phyloP scores from a whole-genome alignment of 1,140 invertebrate genomes.

The Araneus ventricosus region DNA sequence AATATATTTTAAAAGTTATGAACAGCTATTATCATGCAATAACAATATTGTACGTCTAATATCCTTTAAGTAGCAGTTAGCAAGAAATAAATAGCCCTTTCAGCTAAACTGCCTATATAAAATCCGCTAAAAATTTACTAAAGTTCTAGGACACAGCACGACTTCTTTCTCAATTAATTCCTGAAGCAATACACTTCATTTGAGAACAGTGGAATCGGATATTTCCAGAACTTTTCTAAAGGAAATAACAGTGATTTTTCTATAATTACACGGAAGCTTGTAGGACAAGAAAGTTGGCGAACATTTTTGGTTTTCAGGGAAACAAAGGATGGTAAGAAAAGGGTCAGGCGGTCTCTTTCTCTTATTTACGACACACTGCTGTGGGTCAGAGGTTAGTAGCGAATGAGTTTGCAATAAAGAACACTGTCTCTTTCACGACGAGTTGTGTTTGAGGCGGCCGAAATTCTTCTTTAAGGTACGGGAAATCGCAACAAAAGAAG shows the following conservation, averaged over 20 bases:
- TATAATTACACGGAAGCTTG: neutral
- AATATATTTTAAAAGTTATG: no score
- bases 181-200: neutral
- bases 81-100: neutral
- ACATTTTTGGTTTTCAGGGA: constrained; percentile 30
- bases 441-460: neutral
- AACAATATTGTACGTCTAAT: no score
- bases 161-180: neutral
- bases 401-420: constrained; percentile 18
- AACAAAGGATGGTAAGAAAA: constrained; percentile 43
- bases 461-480: neutral
- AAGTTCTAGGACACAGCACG: neutral
- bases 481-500: neutral
- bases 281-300: neutral
- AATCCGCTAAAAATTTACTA: neutral
- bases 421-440: neutral
- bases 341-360: constrained; percentile 7
- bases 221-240: neutral
- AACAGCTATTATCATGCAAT: no score
- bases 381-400: constrained; percentile 31
- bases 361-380: constrained; percentile 16
- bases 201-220: neutral
- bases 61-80: no score
- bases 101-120: neutral
- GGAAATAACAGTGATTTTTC: neutral